Conservation (phyloP, 2,797 vertebrate genomes). For the Crenuchus spilurus region DNA sequence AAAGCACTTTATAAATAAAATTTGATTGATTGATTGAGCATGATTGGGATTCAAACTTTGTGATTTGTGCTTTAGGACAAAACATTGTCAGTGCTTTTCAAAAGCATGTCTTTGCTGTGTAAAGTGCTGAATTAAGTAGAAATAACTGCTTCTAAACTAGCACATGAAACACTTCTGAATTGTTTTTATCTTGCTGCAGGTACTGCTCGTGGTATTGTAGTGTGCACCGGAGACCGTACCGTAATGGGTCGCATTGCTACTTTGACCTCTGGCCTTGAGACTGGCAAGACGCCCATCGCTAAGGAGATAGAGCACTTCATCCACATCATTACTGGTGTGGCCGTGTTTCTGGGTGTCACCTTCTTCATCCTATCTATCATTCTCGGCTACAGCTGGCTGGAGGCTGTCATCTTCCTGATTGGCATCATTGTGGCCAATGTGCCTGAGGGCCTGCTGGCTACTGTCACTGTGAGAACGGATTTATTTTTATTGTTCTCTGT, state of each 20-base stretch:
- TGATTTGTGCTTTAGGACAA: too few species aligned
- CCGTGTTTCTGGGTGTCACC: constrained; percentile 87
- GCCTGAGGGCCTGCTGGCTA: constrained; percentile 90
- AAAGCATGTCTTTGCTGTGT: too few species aligned
- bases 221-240: constrained; percentile 89
- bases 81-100: too few species aligned
- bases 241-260: constrained; percentile 95
- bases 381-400: constrained; percentile 88
- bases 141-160: not conserved
- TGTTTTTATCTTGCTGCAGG: constrained; percentile 67
- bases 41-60: too few species aligned
- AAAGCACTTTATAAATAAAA: too few species aligned
- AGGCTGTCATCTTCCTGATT: constrained; percentile 94
- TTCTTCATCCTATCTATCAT: constrained; percentile 90
- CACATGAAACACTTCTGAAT: not conserved
- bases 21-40: too few species aligned
- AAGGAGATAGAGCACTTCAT: constrained; percentile 95
- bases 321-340: constrained; percentile 92
- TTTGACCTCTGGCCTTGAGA: constrained; percentile 89
- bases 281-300: constrained; percentile 91
- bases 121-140: too few species aligned
- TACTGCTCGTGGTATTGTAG: constrained; percentile 89
- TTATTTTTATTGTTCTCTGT: not conserved
- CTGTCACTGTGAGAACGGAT: constrained; percentile 84
- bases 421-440: constrained; percentile 94